Evolutionary conservation across 2,797 vertebrate genomes (phyloP).

Genomic region (Myripristis murdjan): DNA sequence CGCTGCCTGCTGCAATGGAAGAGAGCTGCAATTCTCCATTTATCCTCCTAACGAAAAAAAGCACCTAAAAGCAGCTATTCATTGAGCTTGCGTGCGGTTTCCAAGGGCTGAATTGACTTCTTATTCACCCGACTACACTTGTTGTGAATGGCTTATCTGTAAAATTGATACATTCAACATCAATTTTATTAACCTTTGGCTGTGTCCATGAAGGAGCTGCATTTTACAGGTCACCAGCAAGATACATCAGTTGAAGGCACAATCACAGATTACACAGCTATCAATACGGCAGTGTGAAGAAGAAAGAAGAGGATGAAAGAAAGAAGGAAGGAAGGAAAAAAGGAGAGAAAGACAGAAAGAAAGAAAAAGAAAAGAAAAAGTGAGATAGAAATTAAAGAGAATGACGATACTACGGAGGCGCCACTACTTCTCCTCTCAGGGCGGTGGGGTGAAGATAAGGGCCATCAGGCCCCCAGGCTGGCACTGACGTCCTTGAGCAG

Average conservation of each 20-base stretch:
- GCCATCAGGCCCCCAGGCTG: constrained; percentile 19
- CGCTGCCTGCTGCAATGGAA: constrained; percentile 88
- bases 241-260: constrained; percentile 63
- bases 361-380: background rate
- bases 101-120: constrained; percentile 96
- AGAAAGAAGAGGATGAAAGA: background rate
- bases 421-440: constrained; percentile 12
- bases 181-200: constrained; percentile 98
- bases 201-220: constrained; percentile 80
- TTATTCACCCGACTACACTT: constrained; percentile 96
- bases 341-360: background rate
- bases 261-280: constrained; percentile 64
- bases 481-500: constrained; percentile 45
- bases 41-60: constrained; percentile 88
- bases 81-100: constrained; percentile 92
- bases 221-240: constrained; percentile 71
- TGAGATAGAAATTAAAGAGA: constrained; percentile 7
- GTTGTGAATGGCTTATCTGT: constrained; percentile 99
- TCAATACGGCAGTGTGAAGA: constrained; percentile 53
- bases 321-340: background rate
- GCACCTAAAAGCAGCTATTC: constrained; percentile 97
- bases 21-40: constrained; percentile 95
- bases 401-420: background rate
- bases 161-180: constrained; percentile 96
- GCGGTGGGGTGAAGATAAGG: constrained; percentile 30